These are phyloP conservation scores for Isichthys henryi DNA, from an alignment of 2,113 vertebrate species.

Conservation along the genomic window DNA sequence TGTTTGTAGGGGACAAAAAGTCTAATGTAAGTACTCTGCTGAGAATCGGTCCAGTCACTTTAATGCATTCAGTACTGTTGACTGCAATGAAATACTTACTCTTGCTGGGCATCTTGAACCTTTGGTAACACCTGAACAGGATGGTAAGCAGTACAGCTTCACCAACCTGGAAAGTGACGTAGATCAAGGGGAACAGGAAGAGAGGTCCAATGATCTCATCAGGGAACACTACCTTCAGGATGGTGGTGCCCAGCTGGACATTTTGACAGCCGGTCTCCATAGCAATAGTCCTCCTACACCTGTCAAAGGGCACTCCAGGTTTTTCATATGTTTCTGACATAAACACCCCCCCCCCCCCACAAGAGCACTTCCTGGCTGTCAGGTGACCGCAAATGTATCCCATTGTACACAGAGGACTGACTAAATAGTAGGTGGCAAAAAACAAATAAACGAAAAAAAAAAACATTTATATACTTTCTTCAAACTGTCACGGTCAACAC, in stretches of 20 bases:
- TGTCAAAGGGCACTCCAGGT: slow-evolving; percentile 28
- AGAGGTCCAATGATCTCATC: slow-evolving; percentile 63
- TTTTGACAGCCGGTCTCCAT: slow-evolving; percentile 82
- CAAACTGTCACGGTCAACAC: background rate
- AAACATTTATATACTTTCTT: background rate
- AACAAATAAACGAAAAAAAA: background rate
- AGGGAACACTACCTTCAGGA: slow-evolving; percentile 68
- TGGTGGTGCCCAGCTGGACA: slow-evolving; percentile 63
- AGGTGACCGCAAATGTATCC: background rate
- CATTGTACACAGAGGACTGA: background rate
- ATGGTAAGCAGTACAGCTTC: slow-evolving; percentile 65
- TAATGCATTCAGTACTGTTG: background rate
- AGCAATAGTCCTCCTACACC: slow-evolving; percentile 63
- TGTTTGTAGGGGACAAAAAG: background rate
- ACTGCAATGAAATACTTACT: slow-evolving; percentile 37
- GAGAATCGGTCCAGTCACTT: background rate
- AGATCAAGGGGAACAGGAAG: slow-evolving; percentile 74
- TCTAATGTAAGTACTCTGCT: background rate
- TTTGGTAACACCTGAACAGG: slow-evolving; percentile 58
- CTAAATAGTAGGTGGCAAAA: background rate
- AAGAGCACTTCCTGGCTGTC: background rate
- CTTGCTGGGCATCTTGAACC: slow-evolving; percentile 38
- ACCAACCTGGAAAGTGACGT: slow-evolving; percentile 62
- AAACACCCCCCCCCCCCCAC: background rate
- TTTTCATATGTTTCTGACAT: background rate